Base-by-base conservation (phyloP, 2,888 invertebrate species). In the Poecilobothrus nobilitatus region DNA sequence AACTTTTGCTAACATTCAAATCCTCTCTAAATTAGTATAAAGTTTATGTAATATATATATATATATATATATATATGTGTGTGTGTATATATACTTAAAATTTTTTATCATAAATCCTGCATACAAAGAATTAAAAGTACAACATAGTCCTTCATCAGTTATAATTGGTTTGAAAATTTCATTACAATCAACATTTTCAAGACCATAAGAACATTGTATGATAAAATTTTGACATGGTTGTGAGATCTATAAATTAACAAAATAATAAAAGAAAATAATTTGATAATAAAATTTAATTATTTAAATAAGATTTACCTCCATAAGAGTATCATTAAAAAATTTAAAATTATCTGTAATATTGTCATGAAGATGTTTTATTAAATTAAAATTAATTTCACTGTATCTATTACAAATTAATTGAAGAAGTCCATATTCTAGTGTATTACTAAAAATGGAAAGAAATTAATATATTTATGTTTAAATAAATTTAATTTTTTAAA, bases 71-170 rank as follows among this genome's bases (percentile, higher is more conserved):
- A 34, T 34, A 34, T 34, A n/a, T n/a, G n/a, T n/a, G n/a, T n/a
- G 12, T 44, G 3, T 44, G 18, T 15, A 53, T 53, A 18, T 18
- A 4, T 53, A 53, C 53, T 2, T 53, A 18, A 4, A 53, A 53
- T 53, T 53, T 53, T 53, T 9, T 18, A 53, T 15, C 22, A 63
- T 21, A 22, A 63, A 63, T 22, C 7, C 9, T 9, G 22, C 10
- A 63, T 63, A 21, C 10, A 63, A 18, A 1, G 63, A 7, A 63
- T 63, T 63, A 63, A 22, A 63, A 3, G 22, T 21, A 63, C 63
- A 63, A 63, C 91, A 92, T 10, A 91, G 83, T 0, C 91, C 91
- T 77, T 91, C 91, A 75, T 91, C 91, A 0, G 91, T 91, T 69
- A 91, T 82, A 69, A 89, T 86, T 0, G 89, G 87, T 76, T 88